Evolutionary conservation across 2,113 vertebrate genomes (phyloP).

Genomic region (Datnioides undecimradiatus): DNA sequence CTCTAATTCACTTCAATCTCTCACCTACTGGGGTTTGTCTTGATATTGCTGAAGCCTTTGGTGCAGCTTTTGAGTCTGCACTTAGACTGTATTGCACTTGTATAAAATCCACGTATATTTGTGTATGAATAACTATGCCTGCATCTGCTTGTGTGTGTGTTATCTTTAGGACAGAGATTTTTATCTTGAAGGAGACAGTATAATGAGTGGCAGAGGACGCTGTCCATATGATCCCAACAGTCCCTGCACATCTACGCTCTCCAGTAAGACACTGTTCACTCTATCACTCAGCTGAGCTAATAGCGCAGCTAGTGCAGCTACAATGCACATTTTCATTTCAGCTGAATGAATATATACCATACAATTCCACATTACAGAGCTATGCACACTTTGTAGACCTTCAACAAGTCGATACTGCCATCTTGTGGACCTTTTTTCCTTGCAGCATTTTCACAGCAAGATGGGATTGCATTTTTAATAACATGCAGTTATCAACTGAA

Average conservation of each 20-base stretch:
- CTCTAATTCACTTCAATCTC: background rate
- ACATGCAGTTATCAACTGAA: background rate
- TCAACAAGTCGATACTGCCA: conserved; percentile 63
- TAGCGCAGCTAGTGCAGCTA: background rate
- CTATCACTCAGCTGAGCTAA: background rate
- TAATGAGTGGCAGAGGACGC: conserved; percentile 90
- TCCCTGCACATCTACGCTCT: conserved; percentile 89
- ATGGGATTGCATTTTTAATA: background rate
- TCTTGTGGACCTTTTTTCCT: conserved; percentile 55
- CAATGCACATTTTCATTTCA: conserved; percentile 19
- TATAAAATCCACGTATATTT: conserved; percentile 1
- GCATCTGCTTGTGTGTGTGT: conserved; percentile 1
- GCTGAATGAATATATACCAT: background rate
- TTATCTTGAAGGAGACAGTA: conserved; percentile 87
- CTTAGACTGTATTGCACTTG: background rate
- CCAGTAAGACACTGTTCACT: conserved; percentile 84
- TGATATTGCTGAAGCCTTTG: conserved; percentile 7
- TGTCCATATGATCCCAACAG: conserved; percentile 94
- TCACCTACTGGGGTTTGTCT: conserved; percentile 13
- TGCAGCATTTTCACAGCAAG: conserved; percentile 29
- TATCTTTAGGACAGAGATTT: conserved; percentile 86
- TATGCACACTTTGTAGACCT: background rate
- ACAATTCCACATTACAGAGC: background rate
- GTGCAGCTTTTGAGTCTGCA: background rate
- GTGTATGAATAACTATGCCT: background rate